Base-by-base conservation (phyloP, 2,888 invertebrate species). In the Cactoblastis cactorum region DNA sequence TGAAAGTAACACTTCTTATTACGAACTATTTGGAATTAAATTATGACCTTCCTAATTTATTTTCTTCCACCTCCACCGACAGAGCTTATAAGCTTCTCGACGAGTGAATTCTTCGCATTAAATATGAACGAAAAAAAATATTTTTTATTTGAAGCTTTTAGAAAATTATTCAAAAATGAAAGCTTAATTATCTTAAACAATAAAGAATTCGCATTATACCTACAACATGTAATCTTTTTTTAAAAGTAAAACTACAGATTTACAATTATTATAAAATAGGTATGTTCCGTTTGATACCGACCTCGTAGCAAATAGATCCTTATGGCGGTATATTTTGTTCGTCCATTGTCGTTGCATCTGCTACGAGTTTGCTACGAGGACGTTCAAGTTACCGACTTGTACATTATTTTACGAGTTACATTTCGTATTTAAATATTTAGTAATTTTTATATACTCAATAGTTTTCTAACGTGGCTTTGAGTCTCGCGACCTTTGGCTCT, bases 1-100 rank as follows among this genome's bases (percentile, higher is more conserved):
- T 53, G 55, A 54, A 55, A 19, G 33, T 41, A 63, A 66, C 45
- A 45, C 54, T 53, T 54, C 39, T 62, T 56, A 53, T 52, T 50
- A 46, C 9, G 41, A 18, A 43, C 15, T 14, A 41, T 47, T n/a
- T 38, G 43, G 43, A 50, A 54, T 45, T 50, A 45, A 49, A 49
- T 39, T 35, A 12, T 35, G 14, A 5, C 28, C 45, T 37, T 33
- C 15, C 6, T n/a, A n/a, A 5, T 15, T 8, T 9, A 12, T 34
- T 12, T 22, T 34, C 19, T 34, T 46, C 14, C 35, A 15, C 35
- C 22, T 22, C 14, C 22, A 14, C 46, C 34, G 6, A 19, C 46
- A n/a, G 17, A 46, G 34, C 14, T 15, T 28, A 22, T 22, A 28
- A 28, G 9, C n/a, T 9, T 2, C 28, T 28, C 8, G 28, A 28